Conservation (phyloP, 2,113 vertebrate genomes). For the Recurvirostra avosetta region DNA sequence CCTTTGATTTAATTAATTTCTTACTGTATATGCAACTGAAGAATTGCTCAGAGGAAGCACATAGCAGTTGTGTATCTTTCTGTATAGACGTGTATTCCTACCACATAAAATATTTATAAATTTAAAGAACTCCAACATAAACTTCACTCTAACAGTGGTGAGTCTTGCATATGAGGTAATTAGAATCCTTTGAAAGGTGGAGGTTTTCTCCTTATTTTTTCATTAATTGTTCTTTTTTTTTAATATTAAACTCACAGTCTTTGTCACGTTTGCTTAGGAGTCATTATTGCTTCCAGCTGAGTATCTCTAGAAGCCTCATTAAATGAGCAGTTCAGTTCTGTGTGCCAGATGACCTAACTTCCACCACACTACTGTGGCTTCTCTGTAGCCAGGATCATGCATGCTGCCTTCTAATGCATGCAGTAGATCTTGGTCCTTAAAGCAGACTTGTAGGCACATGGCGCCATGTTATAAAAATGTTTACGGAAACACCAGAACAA, state of each 20-base stretch:
- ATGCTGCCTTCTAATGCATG: neutral
- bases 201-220: constrained; percentile 55
- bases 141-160: constrained; percentile 45
- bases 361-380: neutral
- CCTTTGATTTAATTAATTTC: constrained; percentile 70
- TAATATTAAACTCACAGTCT: constrained; percentile 63
- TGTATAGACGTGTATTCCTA: constrained; percentile 38
- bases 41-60: constrained; percentile 70
- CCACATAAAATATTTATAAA: neutral
- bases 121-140: constrained; percentile 41
- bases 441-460: neutral
- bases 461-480: neutral
- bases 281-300: constrained; percentile 71
- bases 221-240: constrained; percentile 40
- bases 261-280: constrained; percentile 62
- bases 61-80: constrained; percentile 68
- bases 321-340: constrained; percentile 52
- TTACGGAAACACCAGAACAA: neutral
- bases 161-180: constrained; percentile 50
- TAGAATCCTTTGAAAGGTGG: constrained; percentile 66
- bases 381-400: neutral
- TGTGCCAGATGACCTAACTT: constrained; percentile 48
- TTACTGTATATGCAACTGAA: constrained; percentile 59
- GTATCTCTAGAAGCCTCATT: constrained; percentile 58
- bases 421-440: neutral